Evolutionary conservation across 2,888 invertebrate species (phyloP), one percentile per base, ranked within the genome.

Genomic region (Tridacna crocea): DNA sequence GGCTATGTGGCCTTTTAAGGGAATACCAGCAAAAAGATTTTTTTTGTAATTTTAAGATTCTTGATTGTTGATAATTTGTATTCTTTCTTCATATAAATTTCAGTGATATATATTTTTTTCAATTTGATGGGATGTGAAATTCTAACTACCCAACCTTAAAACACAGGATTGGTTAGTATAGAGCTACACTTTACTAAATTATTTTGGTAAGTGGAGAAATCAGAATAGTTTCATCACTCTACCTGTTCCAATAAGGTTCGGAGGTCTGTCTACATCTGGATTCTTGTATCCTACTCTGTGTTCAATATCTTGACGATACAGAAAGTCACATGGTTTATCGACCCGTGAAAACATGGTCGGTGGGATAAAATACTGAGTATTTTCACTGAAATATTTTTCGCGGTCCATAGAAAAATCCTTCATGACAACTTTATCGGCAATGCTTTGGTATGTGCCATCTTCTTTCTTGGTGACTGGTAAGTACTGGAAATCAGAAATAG

Each of bases 401-500:
- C 90, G 88, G 36, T 90, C 81, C 12, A 81, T 17, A n/a, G 13
- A 81, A 3, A 91, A 77, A 13, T 80, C 80, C 15, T 84, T 83
- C 15, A 92, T 82, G 22, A 87, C 82, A 13, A 92, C 72, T 48
- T 91, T 86, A n/a, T 90, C 88, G 26, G 87, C 82, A 17, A 93
- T 81, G 75, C 88, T 89, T 58, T 87, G 85, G 77, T 90, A 91
- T 12, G 47, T 79, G 4, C 89, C 90, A 79, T 89, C 89, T n/a
- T 86, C 82, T 26, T 90, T 89, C 51, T 87, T 92, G 75, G 89
- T 72, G 88, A 98, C 95, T 0, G 99, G 98, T 82, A 99, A 94
- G 93, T 97, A 99, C 94, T 99, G 99, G 94, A 98, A 99, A 94
- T 99, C 99, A 93, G 97, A 97, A 92, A 98, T 95, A 85, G 96